Evolutionary conservation across 1,140 invertebrate genomes (phyloP).

Genomic region (Bombus confusus): DNA sequence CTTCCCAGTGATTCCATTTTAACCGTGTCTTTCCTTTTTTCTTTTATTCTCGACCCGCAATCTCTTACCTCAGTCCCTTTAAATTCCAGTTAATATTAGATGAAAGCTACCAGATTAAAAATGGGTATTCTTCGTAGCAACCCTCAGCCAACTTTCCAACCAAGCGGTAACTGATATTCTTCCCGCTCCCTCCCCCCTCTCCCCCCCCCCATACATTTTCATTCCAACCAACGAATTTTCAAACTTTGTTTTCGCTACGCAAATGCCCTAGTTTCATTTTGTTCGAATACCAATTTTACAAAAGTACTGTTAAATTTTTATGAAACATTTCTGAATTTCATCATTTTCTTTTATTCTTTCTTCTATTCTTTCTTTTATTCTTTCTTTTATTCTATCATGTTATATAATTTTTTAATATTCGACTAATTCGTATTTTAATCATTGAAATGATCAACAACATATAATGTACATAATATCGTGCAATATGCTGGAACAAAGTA

Average conservation of each 20-base stretch:
- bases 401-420: background rate
- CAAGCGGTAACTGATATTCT: background rate
- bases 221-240: conserved; percentile 7
- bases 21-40: conserved; percentile 13
- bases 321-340: background rate
- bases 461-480: too few species aligned
- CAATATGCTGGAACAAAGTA: too few species aligned
- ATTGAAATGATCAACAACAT: background rate
- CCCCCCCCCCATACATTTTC: background rate
- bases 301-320: background rate
- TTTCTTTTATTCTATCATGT: too few species aligned
- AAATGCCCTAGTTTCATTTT: background rate
- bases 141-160: conserved; percentile 27
- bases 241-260: conserved; percentile 25
- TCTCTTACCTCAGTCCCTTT: conserved; percentile 70
- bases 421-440: background rate
- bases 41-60: conserved; percentile 27
- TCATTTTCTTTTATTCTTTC: background rate
- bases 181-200: background rate
- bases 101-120: conserved; percentile 77
- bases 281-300: background rate
- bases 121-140: conserved; percentile 72
- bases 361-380: too few species aligned
- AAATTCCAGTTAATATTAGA: conserved; percentile 68
- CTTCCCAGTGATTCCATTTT: conserved; percentile 39